Evolutionary conservation across 2,113 vertebrate genomes (phyloP).

Genomic region (Vireo altiloquus): DNA sequence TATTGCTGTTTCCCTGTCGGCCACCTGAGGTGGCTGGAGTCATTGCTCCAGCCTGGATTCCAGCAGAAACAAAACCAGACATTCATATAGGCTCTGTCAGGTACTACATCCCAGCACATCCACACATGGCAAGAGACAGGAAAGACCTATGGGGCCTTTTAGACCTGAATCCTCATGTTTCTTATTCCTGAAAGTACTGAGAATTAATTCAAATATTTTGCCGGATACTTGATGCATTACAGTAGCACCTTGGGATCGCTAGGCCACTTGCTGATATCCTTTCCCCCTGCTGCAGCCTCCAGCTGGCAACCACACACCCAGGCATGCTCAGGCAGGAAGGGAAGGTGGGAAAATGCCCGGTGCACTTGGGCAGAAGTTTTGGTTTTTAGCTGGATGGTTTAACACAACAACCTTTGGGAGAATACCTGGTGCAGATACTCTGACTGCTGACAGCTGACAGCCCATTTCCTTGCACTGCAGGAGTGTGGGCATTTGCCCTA

Average conservation of each 20-base stretch:
- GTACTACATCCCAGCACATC: neutral
- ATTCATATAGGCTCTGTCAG: neutral
- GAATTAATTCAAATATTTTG: neutral
- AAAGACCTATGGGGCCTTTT: neutral
- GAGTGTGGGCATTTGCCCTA: neutral
- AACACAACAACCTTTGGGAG: neutral
- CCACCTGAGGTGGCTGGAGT: neutral
- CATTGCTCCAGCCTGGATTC: neutral
- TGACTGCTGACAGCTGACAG: neutral
- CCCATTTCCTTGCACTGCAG: neutral
- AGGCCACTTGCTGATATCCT: neutral
- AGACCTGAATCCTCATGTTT: neutral
- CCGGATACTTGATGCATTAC: fast-evolving
- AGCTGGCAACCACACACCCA: fast-evolving
- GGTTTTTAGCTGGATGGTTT: neutral
- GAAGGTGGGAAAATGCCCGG: neutral
- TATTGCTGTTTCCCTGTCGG: neutral
- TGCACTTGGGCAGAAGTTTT: fast-evolving
- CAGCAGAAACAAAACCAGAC: neutral
- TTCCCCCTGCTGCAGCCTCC: fast-evolving
- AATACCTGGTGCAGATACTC: neutral
- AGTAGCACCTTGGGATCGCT: fast-evolving
- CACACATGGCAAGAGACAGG: neutral
- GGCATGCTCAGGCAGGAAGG: neutral
- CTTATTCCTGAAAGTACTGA: neutral